A percentile compares a stretch with the other conserved stretches of the same genome.
Conservation (phyloP, 2,888 invertebrate species). For the Drosophila villosipedis region DNA sequence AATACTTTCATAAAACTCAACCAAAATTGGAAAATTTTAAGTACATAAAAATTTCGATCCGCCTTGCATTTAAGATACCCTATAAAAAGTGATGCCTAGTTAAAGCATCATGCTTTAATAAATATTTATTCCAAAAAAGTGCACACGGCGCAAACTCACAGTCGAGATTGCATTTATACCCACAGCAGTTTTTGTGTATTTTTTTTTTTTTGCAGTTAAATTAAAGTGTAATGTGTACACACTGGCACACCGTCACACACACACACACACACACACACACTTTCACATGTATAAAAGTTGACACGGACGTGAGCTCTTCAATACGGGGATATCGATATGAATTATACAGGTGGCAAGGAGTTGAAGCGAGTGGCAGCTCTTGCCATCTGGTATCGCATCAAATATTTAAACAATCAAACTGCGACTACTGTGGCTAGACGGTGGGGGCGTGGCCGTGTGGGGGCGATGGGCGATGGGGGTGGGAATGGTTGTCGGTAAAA, state of each 20-base stretch:
- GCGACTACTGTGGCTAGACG: conserved; percentile 59
- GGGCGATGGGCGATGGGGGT: conserved; percentile 29
- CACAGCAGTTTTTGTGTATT: conserved; percentile 1
- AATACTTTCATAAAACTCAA: background rate
- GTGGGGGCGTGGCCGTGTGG: conserved; percentile 2
- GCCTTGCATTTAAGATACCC: background rate
- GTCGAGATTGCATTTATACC: conserved; percentile 5
- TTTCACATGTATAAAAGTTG: conserved; percentile 1
- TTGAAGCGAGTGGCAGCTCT: conserved; percentile 28
- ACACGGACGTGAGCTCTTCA: conserved; percentile 12
- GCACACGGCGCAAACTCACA: background rate
- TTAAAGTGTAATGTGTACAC: conserved; percentile 3
- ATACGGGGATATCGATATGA: conserved; percentile 37
- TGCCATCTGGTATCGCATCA: conserved; percentile 64
- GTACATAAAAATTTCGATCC: background rate
- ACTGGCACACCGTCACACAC: conserved; percentile 1
- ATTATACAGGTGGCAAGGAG: conserved; percentile 42
- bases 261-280: conserved; percentile 11
- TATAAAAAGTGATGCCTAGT: background rate
- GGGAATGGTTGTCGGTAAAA: background rate
- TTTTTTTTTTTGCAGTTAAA: conserved; percentile 1
- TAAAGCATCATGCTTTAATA: background rate
- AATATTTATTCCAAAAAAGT: conserved; percentile 1
- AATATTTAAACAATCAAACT: conserved; percentile 75
- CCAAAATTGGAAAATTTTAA: background rate